phyloP scores from a whole-genome alignment of 2,797 vertebrate species.

The Eupleurogrammus muticus region DNA sequence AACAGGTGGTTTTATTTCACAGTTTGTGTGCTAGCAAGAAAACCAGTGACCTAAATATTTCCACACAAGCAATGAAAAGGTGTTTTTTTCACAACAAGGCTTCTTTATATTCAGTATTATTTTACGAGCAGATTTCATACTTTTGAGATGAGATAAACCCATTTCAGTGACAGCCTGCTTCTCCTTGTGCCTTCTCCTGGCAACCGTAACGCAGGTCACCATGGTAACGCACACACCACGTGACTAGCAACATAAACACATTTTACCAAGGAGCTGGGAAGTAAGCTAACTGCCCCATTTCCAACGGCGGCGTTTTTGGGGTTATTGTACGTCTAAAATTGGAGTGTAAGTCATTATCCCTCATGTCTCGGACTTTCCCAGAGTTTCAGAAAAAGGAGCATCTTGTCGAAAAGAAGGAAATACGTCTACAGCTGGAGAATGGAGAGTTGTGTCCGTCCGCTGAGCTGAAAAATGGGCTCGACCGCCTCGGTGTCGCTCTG shows the following conservation, averaged over 20 bases:
- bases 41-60: too few relatives aligned
- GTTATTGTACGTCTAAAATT: not conserved
- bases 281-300: conserved; percentile 28
- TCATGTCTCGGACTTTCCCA: conserved; percentile 1
- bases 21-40: too few relatives aligned
- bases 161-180: not conserved
- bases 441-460: conserved; percentile 40
- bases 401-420: conserved; percentile 25
- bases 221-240: conserved; percentile 70
- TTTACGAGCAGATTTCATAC: not conserved
- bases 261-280: conserved; percentile 10
- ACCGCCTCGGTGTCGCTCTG: conserved; percentile 84
- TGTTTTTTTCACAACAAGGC: too few relatives aligned
- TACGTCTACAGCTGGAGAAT: conserved; percentile 20
- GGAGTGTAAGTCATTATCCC: conserved; percentile 2
- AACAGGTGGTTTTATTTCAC: too few relatives aligned
- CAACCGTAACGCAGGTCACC: conserved; percentile 36
- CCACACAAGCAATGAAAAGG: too few relatives aligned
- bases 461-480: conserved; percentile 79
- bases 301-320: not conserved
- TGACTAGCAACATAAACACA: conserved; percentile 75
- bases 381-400: conserved; percentile 8
- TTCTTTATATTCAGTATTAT: too few relatives aligned
- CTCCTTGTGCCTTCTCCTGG: conserved; percentile 13
- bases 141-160: not conserved